These are phyloP conservation scores for Phrynocephalus guinanensis DNA, from an alignment of 2,797 vertebrate genomes.

Conservation along the genomic window DNA sequence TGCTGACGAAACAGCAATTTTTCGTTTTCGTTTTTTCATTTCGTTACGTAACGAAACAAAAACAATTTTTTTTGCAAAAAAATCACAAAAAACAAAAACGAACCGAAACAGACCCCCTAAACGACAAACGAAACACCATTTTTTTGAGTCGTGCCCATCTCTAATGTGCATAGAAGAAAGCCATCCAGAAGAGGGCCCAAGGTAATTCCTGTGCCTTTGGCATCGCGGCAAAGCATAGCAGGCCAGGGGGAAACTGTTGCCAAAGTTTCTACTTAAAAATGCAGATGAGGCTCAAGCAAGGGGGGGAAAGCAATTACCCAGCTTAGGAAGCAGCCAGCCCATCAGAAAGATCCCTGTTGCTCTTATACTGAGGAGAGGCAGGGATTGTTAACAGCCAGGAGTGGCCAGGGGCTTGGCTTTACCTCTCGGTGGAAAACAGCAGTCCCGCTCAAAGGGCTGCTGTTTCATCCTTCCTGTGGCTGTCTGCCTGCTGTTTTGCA, in stretches of 20 bases:
- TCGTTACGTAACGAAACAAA: too few species aligned
- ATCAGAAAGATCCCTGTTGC: rapidly evolving
- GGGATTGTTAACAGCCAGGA: background rate
- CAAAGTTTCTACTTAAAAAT: rapidly evolving
- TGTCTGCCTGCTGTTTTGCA: rapidly evolving
- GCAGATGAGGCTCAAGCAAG: rapidly evolving
- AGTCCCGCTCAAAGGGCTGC: rapidly evolving
- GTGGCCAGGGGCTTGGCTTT: rapidly evolving
- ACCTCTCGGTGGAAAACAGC: background rate
- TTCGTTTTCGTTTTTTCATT: too few species aligned
- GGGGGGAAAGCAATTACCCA: background rate
- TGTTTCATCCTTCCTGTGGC: rapidly evolving
- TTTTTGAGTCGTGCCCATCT: too few species aligned
- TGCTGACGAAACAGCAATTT: too few species aligned
- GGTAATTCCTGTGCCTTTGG: background rate
- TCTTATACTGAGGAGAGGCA: rapidly evolving
- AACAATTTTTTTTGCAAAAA: too few species aligned
- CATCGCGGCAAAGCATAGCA: constrained; percentile 1
- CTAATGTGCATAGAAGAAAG: too few species aligned
- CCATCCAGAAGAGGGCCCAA: too few species aligned
- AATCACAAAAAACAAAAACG: too few species aligned
- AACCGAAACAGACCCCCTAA: too few species aligned
- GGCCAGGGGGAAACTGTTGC: background rate
- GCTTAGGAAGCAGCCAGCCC: rapidly evolving
- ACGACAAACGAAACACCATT: too few species aligned